Conservation (phyloP, 1,140 invertebrate genomes). For the Hetaerina americana region DNA sequence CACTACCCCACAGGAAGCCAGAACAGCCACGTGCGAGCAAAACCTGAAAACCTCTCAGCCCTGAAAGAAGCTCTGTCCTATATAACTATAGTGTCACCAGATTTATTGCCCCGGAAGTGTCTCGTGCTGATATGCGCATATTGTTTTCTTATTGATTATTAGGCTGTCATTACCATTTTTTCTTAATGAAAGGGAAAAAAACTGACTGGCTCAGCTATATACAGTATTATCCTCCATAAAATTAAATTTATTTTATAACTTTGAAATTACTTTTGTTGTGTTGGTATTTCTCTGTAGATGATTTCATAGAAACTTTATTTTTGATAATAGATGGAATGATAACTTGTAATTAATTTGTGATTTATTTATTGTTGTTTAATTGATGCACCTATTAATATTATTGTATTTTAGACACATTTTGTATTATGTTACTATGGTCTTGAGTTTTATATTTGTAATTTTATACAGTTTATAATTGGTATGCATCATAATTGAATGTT, state of each 20-base stretch:
- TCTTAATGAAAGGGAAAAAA: too few relatives aligned
- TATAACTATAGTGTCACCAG: neutral
- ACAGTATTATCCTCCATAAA: too few relatives aligned
- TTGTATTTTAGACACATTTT: too few relatives aligned
- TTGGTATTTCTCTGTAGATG: neutral
- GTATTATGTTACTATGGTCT: too few relatives aligned
- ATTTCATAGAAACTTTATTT: neutral
- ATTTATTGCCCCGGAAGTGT: neutral
- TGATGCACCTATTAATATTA: neutral
- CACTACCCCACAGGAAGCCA: neutral
- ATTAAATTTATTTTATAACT: neutral
- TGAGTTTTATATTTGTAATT: too few relatives aligned
- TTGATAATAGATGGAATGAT: neutral
- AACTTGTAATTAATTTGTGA: neutral
- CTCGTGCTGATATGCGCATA: neutral
- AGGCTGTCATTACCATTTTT: too few relatives aligned
- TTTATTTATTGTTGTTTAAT: neutral
- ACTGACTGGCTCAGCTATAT: too few relatives aligned
- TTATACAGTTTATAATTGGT: too few relatives aligned
- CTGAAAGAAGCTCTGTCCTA: neutral
- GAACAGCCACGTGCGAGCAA: neutral
- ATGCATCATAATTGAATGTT: too few relatives aligned
- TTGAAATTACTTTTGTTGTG: neutral
- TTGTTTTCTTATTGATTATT: too few relatives aligned
- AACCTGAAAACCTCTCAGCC: neutral